Evolutionary conservation across 2,797 vertebrate species (phyloP), one percentile per base, ranked within the genome.

Genomic region (Phoebastria nigripes): DNA sequence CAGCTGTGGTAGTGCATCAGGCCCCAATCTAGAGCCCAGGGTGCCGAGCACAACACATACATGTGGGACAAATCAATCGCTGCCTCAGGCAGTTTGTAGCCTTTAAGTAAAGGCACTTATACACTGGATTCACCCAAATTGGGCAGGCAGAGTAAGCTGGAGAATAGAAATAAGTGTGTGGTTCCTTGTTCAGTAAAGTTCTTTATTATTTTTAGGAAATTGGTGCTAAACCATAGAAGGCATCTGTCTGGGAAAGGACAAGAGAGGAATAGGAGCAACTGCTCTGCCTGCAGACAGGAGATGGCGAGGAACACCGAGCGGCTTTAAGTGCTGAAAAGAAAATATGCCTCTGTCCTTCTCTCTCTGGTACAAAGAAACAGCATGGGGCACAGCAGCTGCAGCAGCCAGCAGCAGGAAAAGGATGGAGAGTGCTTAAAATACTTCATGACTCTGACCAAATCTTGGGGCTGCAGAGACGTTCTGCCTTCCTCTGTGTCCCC

Each of bases 371-470:
- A 92, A 95, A 84, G 73, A 55, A 92, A 65, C 81, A 90, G 78
- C 78, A 77, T 72, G 76, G 63, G 89, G 70, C 63, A 67, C 37
- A 37, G 94, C 91, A 87, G 89, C 91, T 93, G 92, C 87, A 70
- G 86, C 61, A 67, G 71, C 55, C 49, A 89, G 46, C 52, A 69
- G 73, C 82, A 83, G 84, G 81, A 65, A 61, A 62, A 73, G 49
- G 74, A 84, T 54, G 31, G 26, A 33, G 12, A 80, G 39, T 13
- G 49, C 71, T 70, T 78, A 63, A 89, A 95, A 62, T 65, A 61
- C 62, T 66, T 72, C 39, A 66, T 51, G 62, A 21, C n/a, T 77
- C 72, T 78, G 44, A 17, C 18, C 0, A 25, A 28, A 15, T 78
- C 65, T 76, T 24, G 13, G 29, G n/a, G 17, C 22, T 93, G 73